Evolutionary conservation across 2,113 vertebrate species (phyloP), one percentile per base, ranked within the genome.

Genomic region (Barnardius zonarius): DNA sequence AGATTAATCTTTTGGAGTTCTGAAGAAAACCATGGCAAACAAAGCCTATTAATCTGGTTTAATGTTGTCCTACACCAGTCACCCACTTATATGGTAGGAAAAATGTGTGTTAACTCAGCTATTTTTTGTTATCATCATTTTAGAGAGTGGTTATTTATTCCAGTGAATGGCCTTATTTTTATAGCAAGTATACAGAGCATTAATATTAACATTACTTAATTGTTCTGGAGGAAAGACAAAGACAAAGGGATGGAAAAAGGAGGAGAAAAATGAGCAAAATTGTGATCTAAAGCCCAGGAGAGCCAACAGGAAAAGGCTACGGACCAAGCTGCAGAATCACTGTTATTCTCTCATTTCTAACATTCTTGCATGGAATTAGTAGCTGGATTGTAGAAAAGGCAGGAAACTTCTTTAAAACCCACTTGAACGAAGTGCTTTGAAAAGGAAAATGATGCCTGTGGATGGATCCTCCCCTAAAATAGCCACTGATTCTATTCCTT

Each of bases 381-480:
- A 13, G 25, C 3, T 55, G 67, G 35, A 7, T 1, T 27, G 43
- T 4, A 64, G 25, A 70, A 51, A 57, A 63, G 28, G 49, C 28
- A 81, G 81, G 28, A 20, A 81, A 35, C 14, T 8, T n/a, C 61
- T 63, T 55, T 35, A 54, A 54, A 72, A 72, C 20, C 18, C 70
- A 54, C 70, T 28, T 17, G 51, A 77, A 67, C 7, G 17, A 73
- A 35, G 24, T 37, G 31, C 20, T 51, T 24, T 5, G 28, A 87
- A 73, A 41, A 83, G 17, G 51, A 30, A 48, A 77, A 35, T 0
- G 4, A 30, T 22, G 30, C 31, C 62, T 5, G 18, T 18, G 64
- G 0, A 5, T 1, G 13, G 44, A 41, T 66, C 15, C 20, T 15
- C 13, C 66, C 31, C 64, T 18, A 30, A 17, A 15, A 4, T 0